A percentile compares a stretch with the other conserved stretches of the same genome.
These are phyloP conservation scores for Bellardia bayeri DNA, from an alignment of 2,888 invertebrate species.

Conservation along the genomic window DNA sequence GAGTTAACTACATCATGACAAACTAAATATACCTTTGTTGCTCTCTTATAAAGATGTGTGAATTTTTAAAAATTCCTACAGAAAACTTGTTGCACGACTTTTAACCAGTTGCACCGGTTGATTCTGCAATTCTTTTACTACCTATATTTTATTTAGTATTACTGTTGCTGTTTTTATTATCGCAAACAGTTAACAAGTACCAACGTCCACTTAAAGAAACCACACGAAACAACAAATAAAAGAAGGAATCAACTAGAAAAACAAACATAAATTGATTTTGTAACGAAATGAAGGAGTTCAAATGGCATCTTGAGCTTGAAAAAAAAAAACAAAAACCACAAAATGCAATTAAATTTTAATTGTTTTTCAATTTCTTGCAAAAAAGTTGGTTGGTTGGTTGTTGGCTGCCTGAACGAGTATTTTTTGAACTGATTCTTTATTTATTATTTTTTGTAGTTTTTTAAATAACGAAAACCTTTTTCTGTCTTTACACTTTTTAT, in stretches of 20 bases:
- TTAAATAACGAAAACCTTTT: slow-evolving; percentile 39
- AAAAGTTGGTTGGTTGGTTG: background rate
- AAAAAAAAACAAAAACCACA: slow-evolving; percentile 35
- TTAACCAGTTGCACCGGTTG: slow-evolving; percentile 46
- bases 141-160: background rate
- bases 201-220: slow-evolving; percentile 52
- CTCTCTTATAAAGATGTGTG: background rate
- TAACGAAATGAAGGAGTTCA: slow-evolving; percentile 53
- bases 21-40: background rate
- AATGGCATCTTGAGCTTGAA: slow-evolving; percentile 65
- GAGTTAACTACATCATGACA: no score
- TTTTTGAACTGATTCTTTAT: slow-evolving; percentile 5
- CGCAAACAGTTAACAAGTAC: slow-evolving; percentile 4
- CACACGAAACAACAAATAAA: slow-evolving; percentile 44
- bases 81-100: slow-evolving; percentile 58
- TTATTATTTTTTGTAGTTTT: background rate
- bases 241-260: slow-evolving; percentile 25
- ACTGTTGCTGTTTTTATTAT: background rate
- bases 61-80: slow-evolving; percentile 1
- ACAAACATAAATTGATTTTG: slow-evolving; percentile 50
- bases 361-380: slow-evolving; percentile 71
- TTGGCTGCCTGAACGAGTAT: slow-evolving; percentile 20
- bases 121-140: slow-evolving; percentile 10
- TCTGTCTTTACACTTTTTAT: slow-evolving; percentile 32
- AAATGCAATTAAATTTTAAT: slow-evolving; percentile 75